Base-by-base conservation (phyloP, 2,888 invertebrate species). In the Eupithecia exiguata region DNA sequence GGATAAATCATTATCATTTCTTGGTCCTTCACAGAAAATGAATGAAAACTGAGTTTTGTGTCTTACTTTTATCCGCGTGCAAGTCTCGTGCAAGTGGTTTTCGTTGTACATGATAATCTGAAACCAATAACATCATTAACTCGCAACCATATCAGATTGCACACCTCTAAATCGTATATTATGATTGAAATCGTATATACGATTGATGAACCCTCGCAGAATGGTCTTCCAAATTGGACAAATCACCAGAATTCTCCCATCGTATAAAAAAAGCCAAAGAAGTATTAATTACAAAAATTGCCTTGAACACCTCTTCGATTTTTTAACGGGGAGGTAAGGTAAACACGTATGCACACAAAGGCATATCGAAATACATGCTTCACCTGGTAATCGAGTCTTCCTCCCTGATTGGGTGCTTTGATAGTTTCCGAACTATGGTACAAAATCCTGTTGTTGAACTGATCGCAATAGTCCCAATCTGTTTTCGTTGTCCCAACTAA, bases 371-470 rank as follows among this genome's bases (percentile, higher is more conserved):
- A 46, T 46, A 18, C 36, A 36, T 35, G 65, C 38, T 12, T 66
- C 16, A 66, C 66, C 66, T 66, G 38, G 25, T 21, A 66, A 16
- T 66, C 40, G 14, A 66, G 66, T 21, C 36, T 40, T 21, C 66
- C 66, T 38, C 40, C 66, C 21, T 21, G 38, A 40, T 66, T 66
- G 14, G 66, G 66, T 16, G 66, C 66, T 40, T 40, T 38, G 40
- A 66, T 43, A 21, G 0, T 1, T 1, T n/a, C 40, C 21, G 38
- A 6, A 38, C 21, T 40, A 1, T 66, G 66, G 16, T 5, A 66
- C 21, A 66, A 16, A 21, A 66, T 5, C 6, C 25, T 66, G 40
- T 25, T 66, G 40, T 36, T 66, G 7, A 6, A 16, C 12, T 16
- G 1, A 21, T 66, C 66, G 40, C 66, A 66, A 40, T 25, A 66